phyloP scores from a whole-genome alignment of 2,113 vertebrate genomes.

The Maylandia zebra region DNA sequence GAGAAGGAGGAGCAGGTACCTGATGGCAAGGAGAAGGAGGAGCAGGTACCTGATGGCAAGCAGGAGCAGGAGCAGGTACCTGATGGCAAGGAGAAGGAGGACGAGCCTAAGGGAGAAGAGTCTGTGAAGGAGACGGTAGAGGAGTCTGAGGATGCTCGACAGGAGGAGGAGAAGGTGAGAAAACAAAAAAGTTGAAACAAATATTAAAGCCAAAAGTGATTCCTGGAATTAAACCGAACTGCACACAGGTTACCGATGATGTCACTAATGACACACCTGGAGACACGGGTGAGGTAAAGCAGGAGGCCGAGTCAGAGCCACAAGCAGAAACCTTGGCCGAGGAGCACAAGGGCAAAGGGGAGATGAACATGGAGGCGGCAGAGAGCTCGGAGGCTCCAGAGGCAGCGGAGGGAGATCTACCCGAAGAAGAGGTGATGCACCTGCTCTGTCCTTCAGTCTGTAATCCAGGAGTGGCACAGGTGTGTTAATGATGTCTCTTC shows the following conservation, averaged over 20 bases:
- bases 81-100: background rate
- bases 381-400: background rate
- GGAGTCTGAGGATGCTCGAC: background rate
- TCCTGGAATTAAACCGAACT: background rate
- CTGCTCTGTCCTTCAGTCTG: background rate
- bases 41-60: background rate
- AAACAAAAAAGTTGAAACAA: background rate
- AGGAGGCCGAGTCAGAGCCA: slow-evolving; percentile 1
- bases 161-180: background rate
- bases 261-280: background rate
- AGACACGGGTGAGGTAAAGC: background rate
- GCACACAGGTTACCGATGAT: background rate
- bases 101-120: background rate
- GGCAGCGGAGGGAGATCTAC: background rate
- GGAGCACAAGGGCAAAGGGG: background rate
- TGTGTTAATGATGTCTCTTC: background rate
- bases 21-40: background rate
- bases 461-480: background rate
- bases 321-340: rapidly evolving
- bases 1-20: background rate
- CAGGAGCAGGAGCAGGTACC: no score
- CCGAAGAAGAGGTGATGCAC: background rate
- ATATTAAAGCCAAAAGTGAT: background rate
- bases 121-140: background rate
- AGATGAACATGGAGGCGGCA: background rate